Evolutionary conservation across 2,797 vertebrate species (phyloP), one percentile per base, ranked within the genome.

Genomic region (Xyrichtys novacula): DNA sequence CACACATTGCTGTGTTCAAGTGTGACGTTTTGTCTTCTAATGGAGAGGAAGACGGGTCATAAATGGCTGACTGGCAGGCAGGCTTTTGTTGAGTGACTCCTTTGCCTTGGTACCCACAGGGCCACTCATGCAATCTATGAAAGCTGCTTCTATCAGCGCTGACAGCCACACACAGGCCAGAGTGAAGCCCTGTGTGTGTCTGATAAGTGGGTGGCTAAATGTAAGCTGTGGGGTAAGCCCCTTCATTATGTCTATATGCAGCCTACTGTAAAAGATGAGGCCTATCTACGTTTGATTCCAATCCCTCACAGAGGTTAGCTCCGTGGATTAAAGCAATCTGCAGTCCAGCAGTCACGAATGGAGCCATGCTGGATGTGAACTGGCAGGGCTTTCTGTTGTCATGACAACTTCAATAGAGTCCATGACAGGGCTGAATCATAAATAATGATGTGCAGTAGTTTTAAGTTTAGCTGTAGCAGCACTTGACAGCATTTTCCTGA

Each of bases 251-350:
- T 58, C 49, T 49, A 31, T 46, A 65, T 49, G 63, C 49, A 59
- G 53, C 42, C 54, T 38, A 12, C 34, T 72, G 60, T 67, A 65
- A 74, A 65, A n/a, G 25, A 73, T 70, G 67, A 77, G 59, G 38
- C 50, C 44, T 52, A 55, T 73, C 50, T 75, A 53, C 53, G 28
- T 65, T 57, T 43, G 62, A 81, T 77, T 80, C 57, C 53, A 38
- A 36, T 36, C 53, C 60, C 54, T 70, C 58, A 31, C 53, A 62
- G 49, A 68, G 34, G 5, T 73, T 49, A 36, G 58, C 57, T 22
- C 36, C 9, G 0, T 65, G 76, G 81, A 81, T 79, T 73, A 81
- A 60, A 75, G 28, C 62, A 50, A 67, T 68, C 65, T 66, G 19
- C 48, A 28, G 31, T 62, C 44, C 47, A 12, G 48, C 67, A 60